phyloP scores from a whole-genome alignment of 2,113 vertebrate species.

The Phaethornis superciliosus region DNA sequence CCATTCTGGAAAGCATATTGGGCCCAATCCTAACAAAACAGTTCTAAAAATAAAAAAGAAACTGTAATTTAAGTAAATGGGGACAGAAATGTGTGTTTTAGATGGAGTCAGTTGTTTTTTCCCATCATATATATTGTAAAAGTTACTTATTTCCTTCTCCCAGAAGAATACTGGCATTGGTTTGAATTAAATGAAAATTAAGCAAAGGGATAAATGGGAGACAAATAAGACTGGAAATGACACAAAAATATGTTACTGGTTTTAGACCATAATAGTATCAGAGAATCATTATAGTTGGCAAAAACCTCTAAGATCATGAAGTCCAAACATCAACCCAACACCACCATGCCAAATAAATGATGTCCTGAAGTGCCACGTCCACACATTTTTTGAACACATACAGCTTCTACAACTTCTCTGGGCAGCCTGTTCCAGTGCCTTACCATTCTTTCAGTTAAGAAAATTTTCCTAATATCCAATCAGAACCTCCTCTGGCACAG shows the following conservation, averaged over 20 bases:
- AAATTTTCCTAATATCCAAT: too few species aligned
- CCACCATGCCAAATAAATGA: too few species aligned
- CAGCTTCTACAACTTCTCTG: too few species aligned
- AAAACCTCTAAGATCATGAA: too few species aligned
- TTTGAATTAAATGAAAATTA: background rate
- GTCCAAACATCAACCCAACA: too few species aligned
- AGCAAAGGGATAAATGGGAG: background rate
- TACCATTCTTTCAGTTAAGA: too few species aligned
- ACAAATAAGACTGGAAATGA: background rate
- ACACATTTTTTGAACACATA: too few species aligned
- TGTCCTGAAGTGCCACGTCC: too few species aligned
- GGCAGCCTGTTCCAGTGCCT: too few species aligned
- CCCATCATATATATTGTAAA: background rate
- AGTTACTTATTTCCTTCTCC: background rate
- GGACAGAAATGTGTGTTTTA: background rate
- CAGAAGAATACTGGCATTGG: background rate
- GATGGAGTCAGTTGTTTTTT: background rate
- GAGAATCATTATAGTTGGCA: too few species aligned
- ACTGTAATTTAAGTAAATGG: background rate
- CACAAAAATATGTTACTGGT: background rate
- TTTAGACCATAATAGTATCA: background rate
- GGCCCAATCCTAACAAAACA: background rate
- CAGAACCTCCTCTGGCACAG: too few species aligned
- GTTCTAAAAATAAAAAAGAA: background rate
- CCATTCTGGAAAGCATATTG: background rate